Percentiles rank a stretch among this genome's conserved stretches.
Conservation (phyloP, 2,797 vertebrate species). For the Darevskia mixta region DNA sequence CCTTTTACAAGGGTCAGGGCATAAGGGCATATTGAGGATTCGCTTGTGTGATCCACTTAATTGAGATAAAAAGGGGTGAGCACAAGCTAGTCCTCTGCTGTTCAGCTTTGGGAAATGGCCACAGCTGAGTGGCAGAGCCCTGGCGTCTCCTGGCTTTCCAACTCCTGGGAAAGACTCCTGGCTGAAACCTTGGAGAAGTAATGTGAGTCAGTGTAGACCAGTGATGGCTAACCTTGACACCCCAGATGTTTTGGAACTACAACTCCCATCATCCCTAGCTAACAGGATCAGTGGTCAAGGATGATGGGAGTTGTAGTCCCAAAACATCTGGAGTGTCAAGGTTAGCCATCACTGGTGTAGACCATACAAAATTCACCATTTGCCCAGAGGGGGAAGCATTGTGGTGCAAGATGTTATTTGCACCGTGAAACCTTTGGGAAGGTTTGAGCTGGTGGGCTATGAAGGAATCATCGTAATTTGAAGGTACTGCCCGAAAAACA, state of each 20-base stretch:
- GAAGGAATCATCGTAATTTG: neutral
- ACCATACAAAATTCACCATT: neutral
- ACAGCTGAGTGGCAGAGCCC: neutral
- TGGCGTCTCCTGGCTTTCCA: neutral
- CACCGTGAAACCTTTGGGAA: neutral
- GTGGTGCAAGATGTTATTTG: neutral
- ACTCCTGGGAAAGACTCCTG: neutral
- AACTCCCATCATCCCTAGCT: no score
- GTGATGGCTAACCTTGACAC: no score
- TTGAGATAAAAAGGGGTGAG: neutral
- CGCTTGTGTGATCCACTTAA: neutral
- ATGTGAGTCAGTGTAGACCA: neutral
- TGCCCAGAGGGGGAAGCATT: neutral
- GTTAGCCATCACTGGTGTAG: no score
- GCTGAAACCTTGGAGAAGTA: neutral
- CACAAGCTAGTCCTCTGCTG: neutral
- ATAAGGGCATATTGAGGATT: neutral
- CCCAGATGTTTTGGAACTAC: no score
- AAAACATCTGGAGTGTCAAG: no score
- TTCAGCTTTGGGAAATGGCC: neutral
- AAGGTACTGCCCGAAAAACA: neutral
- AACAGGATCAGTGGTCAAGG: no score
- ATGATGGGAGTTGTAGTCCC: no score
- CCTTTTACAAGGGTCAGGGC: neutral
- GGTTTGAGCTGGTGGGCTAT: neutral